Percentiles rank a stretch among this genome's conserved stretches.
phyloP scores from a whole-genome alignment of 2,113 vertebrate genomes.

The Nothoprocta perdicaria region DNA sequence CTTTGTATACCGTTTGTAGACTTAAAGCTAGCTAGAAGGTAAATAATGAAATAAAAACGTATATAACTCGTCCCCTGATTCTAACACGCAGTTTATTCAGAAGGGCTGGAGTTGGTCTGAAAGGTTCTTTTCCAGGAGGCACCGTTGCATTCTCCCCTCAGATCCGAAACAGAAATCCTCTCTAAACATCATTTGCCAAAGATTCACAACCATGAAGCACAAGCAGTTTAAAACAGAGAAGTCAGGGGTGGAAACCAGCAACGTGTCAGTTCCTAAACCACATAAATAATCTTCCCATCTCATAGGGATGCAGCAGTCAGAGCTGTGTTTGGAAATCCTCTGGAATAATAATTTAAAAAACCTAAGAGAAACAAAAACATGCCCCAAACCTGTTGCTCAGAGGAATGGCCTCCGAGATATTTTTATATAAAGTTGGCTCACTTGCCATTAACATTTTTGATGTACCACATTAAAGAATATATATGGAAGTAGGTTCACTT shows the following conservation, averaged over 20 bases:
- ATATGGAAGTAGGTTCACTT: conserved; percentile 49
- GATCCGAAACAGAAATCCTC: conserved; percentile 34
- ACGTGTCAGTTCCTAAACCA: not conserved
- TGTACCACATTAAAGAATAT: conserved; percentile 60
- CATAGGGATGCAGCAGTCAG: not conserved
- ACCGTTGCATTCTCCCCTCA: not conserved
- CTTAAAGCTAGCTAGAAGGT: not conserved
- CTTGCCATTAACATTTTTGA: conserved; percentile 51
- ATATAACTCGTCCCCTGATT: not conserved
- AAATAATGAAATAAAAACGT: not conserved
- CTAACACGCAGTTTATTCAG: not conserved
- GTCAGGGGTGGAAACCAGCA: conserved; percentile 1
- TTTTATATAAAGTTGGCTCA: not conserved
- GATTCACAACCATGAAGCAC: conserved; percentile 7
- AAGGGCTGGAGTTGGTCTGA: not conserved
- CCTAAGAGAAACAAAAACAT: not conserved
- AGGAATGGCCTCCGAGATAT: conserved; percentile 1
- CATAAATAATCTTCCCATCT: not conserved
- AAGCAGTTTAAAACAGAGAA: conserved; percentile 8
- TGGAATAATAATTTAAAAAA: not conserved
- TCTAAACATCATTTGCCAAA: not conserved
- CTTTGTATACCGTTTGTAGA: not conserved
- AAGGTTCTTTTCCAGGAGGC: not conserved
- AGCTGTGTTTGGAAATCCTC: conserved; percentile 34
- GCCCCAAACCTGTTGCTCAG: conserved; percentile 26